Base-by-base conservation (phyloP, 2,888 invertebrate genomes). In the Diploptera punctata region DNA sequence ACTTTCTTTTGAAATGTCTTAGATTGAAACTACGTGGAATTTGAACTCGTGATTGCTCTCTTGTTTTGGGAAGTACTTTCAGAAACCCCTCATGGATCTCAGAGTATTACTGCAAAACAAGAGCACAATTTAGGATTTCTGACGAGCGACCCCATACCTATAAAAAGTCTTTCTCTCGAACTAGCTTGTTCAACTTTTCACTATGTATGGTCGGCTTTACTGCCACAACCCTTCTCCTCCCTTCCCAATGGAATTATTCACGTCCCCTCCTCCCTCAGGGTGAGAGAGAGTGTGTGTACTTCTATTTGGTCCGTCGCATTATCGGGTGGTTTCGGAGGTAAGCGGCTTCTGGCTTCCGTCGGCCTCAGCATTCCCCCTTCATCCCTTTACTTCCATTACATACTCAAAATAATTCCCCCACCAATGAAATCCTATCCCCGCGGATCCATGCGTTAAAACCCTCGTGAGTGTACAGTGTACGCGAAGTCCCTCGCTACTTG, bases 311-410 rank as follows among this genome's bases (percentile, higher is more conserved):
- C n/a, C 57, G 10, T 1, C 31, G 57, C 31, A 57, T 57, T 57
- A 57, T 57, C 57, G 57, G 57, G 10, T 57, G 31, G 57, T 57
- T 57, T 57, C n/a, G 26, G 29, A 57, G 57, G 31, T 57, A 57
- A 57, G 57, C 57, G 57, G 57, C 57, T 57, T 57, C 57, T 29
- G 31, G 57, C 57, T 26, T 9, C 57, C n/a, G 57, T 29, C 57
- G 57, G 57, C 31, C 29, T 57, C 26, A n/a, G 29, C 29, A 0
- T 24, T 29, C 21, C 31, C n/a, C 13, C 4, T 9, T 2, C n/a
- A 7, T 19, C 52, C 13, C 5, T 21, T 9, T 24, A 21, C 52
- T 24, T 5, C 9, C 18, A 0, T 1, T 24, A 52, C 24, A n/a
- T 29, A 52, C 19, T 9, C 21, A 52, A 52, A 52, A 21, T 21